Evolutionary conservation across 2,888 invertebrate species (phyloP), one percentile per base, ranked within the genome.

Genomic region (Agrotis ipsilon): DNA sequence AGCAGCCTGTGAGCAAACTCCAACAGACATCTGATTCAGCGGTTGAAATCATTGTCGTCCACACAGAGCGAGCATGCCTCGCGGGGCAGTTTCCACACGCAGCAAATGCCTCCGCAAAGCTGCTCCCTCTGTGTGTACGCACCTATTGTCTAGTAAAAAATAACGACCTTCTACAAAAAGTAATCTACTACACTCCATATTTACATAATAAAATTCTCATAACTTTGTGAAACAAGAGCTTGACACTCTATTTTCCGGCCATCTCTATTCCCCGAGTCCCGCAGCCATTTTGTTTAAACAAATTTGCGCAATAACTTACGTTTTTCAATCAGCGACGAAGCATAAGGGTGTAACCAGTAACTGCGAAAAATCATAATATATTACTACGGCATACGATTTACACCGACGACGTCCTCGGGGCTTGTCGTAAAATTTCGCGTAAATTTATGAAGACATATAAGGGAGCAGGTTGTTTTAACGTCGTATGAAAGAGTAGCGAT

Each of bases 361-460:
- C 39, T 39, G 39, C 39, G 77, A 82, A 80, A 81, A 83, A 81
- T 75, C 71, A 70, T 79, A 81, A 84, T 84, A 81, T 84, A 82
- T 83, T 85, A 67, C 73, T 71, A 70, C 39, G 60, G 70, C 68
- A 75, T 68, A 60, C 48, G 70, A 82, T 82, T 78, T 75, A 75
- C 80, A 69, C 70, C 32, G 70, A 64, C 68, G 48, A 57, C n/a
- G 72, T 71, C 68, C 48, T 71, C 68, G 69, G 75, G 75, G 70
- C 49, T 27, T 57, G 71, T 69, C 79, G 79, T 83, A 83, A 84
- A 85, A 81, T 71, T 79, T 67, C 69, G 60, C 66, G 68, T 61
- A 68, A 84, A 82, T 82, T 82, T 84, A 82, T 78, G 75, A 81
- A 84, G 82, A 82, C 79, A 63, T 74, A 73, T 72, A 63, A 63